Base-by-base conservation (phyloP, 2,888 invertebrate species). In the Alcis repandata region DNA sequence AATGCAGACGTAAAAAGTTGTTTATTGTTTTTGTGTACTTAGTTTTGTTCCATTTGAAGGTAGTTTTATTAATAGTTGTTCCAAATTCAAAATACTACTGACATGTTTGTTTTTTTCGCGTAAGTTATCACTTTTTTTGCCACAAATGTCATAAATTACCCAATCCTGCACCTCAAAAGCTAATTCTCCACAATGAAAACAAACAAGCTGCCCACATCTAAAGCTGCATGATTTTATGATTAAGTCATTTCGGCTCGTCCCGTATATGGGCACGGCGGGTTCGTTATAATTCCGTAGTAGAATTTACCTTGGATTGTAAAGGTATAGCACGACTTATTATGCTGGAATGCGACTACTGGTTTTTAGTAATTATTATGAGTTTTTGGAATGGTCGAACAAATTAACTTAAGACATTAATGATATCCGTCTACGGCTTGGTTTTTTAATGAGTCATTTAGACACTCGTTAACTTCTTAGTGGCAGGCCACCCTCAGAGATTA, bases 271-370 rank as follows among this genome's bases (percentile, higher is more conserved):
- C 27, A 41, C 0, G 36, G 32, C 68, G 4, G 49, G 66, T 62
- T 67, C 64, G 68, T 69, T 64, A 59, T 63, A 36, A 58, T 64
- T 61, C 60, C 48, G 68, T 69, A 68, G 72, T 70, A 68, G 59
- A 64, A 62, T 54, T 69, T 71, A 68, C 69, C 69, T 71, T 71
- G 71, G 64, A 52, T 63, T 51, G 46, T 56, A 59, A 36, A 45
- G 22, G 43, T 13, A 43, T 43, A 19, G 17, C 33, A 36, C 13
- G 19, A 46, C 8, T 19, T 40, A 33, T 13, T 20, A 32, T n/a
- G 43, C 8, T 48, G 58, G 60, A 60, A 61, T 61, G 61, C 36
- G 11, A 33, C 48, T 59, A 49, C 49, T 59, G 49, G 27, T 17
- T 49, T 58, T 49, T 32, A 19, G 0, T 13, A 20, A 9, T 32